These are phyloP conservation scores for Notarius quadriscutis DNA, from an alignment of 2,113 vertebrate genomes.

Conservation along the genomic window DNA sequence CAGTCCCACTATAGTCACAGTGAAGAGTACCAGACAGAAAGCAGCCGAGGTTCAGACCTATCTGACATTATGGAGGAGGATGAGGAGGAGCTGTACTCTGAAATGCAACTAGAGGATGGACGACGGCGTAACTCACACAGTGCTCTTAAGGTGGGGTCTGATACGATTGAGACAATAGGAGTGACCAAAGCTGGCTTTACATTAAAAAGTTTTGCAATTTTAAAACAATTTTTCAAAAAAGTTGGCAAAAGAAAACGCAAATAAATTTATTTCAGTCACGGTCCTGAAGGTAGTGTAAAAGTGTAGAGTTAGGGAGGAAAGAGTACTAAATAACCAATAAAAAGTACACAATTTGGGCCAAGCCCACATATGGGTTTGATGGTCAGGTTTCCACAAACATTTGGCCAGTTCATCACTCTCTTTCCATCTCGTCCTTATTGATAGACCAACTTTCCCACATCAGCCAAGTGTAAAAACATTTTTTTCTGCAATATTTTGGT, in stretches of 20 bases:
- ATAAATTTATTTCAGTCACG: not conserved
- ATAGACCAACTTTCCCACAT: not conserved
- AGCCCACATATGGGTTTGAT: too few species aligned
- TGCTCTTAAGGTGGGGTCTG: conserved; percentile 83
- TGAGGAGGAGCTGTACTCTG: conserved; percentile 94
- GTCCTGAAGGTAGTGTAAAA: not conserved
- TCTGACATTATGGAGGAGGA: conserved; percentile 99
- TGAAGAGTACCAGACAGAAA: conserved; percentile 93
- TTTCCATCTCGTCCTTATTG: not conserved
- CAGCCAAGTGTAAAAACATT: not conserved
- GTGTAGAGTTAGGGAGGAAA: not conserved
- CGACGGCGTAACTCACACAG: conserved; percentile 85
- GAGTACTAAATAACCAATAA: not conserved
- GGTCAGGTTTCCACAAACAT: too few species aligned
- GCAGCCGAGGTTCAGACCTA: conserved; percentile 94
- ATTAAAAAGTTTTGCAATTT: not conserved
- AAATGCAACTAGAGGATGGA: conserved; percentile 94
- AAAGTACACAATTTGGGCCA: not conserved
- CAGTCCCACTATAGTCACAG: conserved; percentile 89
- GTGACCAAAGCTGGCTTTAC: not conserved
- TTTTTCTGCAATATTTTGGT: not conserved
- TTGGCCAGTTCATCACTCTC: too few species aligned
- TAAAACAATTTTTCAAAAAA: not conserved
- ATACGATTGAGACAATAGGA: not conserved
- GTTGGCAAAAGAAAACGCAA: not conserved